Percentiles rank a stretch among this genome's conserved stretches.
Conservation (phyloP, 2,113 vertebrate genomes). For the Ascaphus truei region DNA sequence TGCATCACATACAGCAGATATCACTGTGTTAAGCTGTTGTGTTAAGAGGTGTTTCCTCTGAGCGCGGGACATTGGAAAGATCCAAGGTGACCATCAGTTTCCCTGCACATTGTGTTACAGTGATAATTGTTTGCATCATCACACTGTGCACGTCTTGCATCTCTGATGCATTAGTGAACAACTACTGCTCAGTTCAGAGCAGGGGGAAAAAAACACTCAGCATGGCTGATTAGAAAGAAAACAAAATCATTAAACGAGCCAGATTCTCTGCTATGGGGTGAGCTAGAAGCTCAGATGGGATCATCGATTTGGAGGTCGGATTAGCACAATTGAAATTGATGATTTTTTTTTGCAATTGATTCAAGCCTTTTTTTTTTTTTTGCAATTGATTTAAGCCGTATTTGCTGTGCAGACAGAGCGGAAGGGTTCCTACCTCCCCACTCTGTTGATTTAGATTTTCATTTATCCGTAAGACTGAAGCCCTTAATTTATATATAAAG, state of each 20-base stretch:
- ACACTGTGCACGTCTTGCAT: background rate
- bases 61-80: too few species aligned
- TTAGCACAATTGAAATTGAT: conserved; percentile 30
- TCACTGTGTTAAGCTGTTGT: too few species aligned
- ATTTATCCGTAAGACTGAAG: background rate
- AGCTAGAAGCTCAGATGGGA: conserved; percentile 7
- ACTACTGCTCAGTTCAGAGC: background rate
- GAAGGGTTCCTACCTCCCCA: background rate
- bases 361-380: too few species aligned
- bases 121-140: background rate
- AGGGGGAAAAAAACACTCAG: background rate
- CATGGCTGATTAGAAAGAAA: conserved; percentile 4
- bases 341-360: background rate
- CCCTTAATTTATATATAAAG: too few species aligned
- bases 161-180: background rate
- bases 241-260: conserved; percentile 1
- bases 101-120: background rate
- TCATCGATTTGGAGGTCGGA: conserved; percentile 23
- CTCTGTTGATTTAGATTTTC: background rate
- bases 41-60: too few species aligned
- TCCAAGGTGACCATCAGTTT: too few species aligned
- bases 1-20: too few species aligned
- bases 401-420: background rate
- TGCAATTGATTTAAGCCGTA: conserved; percentile 5
- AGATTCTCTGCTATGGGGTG: background rate